Base-by-base conservation (phyloP, 2,888 invertebrate species). In the Disparrhopalites patrizii region DNA sequence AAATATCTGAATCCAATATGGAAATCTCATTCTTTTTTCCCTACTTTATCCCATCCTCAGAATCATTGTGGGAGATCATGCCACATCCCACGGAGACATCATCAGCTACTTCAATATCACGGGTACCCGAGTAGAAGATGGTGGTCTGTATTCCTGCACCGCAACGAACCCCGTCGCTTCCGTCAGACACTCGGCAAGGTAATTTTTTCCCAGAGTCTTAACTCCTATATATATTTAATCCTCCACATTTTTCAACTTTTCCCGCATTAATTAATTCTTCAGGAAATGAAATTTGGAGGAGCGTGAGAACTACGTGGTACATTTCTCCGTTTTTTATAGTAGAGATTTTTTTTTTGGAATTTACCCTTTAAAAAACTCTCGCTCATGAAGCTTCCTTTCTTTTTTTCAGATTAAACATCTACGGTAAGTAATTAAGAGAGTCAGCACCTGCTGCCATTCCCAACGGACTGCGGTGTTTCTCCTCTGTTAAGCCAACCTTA, bases 111-210 rank as follows among this genome's bases (percentile, higher is more conserved):
- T 73, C 30, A 75, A 75, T 52, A 70, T 75, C 18, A 73, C 66
- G 30, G 71, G 73, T 38, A 73, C 72, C 33, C 62, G 72, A 28
- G 71, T 76, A 5, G 76, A 78, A 61, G 80, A 81, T 68, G 81
- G 81, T 5, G 81, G 81, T 0, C 76, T 77, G 60, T 81, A 80
- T 73, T 70, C 75, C 10, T 81, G 81, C 68, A 74, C 73, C 13
- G 80, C 79, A 1, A 75, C 67, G 28, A 80, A 79, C 73, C 68
- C 28, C 18, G 43, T 60, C 5, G 38, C 36, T 1, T 30, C 60
- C n/a, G 60, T 60, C n/a, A 23, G 38, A 23, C 65, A 65, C 28
- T 65, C 65, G 4, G 65, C 65, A 25, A 51, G 65, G 64, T 64
- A 15, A 31, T 4, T n/a, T n/a, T n/a, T n/a, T n/a, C n/a, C n/a